Evolutionary conservation across 2,888 invertebrate genomes (phyloP).

Genomic region (Melanophora roralis): DNA sequence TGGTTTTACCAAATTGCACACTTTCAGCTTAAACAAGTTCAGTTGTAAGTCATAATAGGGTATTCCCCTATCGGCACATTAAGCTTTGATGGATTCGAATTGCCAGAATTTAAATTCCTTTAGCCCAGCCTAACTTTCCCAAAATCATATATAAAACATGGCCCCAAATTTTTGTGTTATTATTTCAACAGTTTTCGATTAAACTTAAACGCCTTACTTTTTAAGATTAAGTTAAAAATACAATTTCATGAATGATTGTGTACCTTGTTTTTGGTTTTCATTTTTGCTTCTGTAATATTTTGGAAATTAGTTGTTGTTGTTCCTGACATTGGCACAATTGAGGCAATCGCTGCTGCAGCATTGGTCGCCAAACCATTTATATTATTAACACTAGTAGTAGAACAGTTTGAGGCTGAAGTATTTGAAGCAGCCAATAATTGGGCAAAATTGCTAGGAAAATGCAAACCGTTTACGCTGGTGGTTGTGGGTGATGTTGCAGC

Average conservation of each 20-base stretch:
- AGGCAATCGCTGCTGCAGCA: background rate
- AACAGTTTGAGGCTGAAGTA: slow-evolving; percentile 10
- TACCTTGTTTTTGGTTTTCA: slow-evolving; percentile 43
- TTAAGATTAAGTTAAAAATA: too few species aligned
- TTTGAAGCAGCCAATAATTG: slow-evolving; percentile 80
- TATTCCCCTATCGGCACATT: too few species aligned
- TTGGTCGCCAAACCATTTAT: slow-evolving; percentile 6
- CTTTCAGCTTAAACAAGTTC: too few species aligned
- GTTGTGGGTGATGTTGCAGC: slow-evolving; percentile 29
- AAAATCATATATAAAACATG: too few species aligned
- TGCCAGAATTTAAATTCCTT: too few species aligned
- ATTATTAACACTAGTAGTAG: background rate
- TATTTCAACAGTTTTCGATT: too few species aligned
- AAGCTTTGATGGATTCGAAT: too few species aligned
- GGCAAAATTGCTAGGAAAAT: slow-evolving; percentile 77
- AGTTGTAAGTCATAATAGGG: too few species aligned
- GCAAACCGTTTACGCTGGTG: slow-evolving; percentile 75
- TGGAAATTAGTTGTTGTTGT: slow-evolving; percentile 78
- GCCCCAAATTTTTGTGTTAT: too few species aligned
- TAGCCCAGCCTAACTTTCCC: too few species aligned
- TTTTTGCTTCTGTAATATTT: slow-evolving; percentile 81
- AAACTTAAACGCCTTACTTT: too few species aligned
- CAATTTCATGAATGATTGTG: background rate
- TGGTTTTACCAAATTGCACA: too few species aligned
- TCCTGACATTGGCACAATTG: slow-evolving; percentile 72